Evolutionary conservation across 2,888 invertebrate genomes (phyloP).

Genomic region (Drosophila formosana): DNA sequence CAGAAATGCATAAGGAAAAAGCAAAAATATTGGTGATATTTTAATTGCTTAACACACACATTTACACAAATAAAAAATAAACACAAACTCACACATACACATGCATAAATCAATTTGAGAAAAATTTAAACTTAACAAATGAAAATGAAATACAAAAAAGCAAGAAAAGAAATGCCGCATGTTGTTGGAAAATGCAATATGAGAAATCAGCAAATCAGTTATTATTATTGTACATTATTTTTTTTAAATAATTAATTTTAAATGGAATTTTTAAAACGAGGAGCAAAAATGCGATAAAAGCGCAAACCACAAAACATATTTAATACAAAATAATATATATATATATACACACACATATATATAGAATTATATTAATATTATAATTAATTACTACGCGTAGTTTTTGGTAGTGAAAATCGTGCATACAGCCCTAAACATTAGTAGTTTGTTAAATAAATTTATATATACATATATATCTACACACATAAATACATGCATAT

Average conservation of each 20-base stretch:
- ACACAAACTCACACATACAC: conserved; percentile 44
- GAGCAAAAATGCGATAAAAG: conserved; percentile 53
- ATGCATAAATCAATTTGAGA: conserved; percentile 26
- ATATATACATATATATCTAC: conserved; percentile 55
- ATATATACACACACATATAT: conserved; percentile 34
- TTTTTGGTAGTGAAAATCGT: conserved; percentile 77
- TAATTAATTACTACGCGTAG: conserved; percentile 68
- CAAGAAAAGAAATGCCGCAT: conserved; percentile 9
- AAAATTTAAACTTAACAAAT: conserved; percentile 23
- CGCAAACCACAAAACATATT: conserved; percentile 52
- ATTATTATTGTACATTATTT: conserved; percentile 67
- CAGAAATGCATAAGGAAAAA: conserved; percentile 39
- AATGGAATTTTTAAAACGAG: conserved; percentile 51
- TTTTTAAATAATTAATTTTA: conserved; percentile 59
- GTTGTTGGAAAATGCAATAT: conserved; percentile 13
- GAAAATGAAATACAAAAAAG: conserved; percentile 15
- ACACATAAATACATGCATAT: conserved; percentile 35
- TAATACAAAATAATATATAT: conserved; percentile 32
- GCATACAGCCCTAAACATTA: conserved; percentile 69
- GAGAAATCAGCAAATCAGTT: conserved; percentile 43
- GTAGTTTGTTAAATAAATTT: conserved; percentile 81
- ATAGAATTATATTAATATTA: conserved; percentile 54
- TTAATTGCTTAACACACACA: conserved; percentile 62
- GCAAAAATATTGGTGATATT: conserved; percentile 81
- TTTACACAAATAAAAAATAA: background rate